Conservation (phyloP, 2,113 vertebrate genomes). For the Grallaria varia region DNA sequence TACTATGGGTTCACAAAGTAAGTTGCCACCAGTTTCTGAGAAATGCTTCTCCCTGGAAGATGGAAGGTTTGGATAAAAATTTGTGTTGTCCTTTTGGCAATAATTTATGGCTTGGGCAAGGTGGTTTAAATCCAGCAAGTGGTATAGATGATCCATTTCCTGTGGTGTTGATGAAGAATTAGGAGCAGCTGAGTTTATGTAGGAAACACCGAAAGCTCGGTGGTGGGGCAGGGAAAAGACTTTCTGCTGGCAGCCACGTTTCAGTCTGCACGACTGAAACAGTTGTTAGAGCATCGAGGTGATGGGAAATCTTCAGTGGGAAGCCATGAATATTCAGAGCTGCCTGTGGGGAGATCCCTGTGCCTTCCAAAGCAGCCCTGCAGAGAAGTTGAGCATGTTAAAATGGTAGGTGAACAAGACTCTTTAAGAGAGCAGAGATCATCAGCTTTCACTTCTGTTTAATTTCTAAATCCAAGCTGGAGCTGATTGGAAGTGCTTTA, state of each 20-base stretch:
- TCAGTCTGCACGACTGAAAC: neutral
- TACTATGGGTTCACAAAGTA: neutral
- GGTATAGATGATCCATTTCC: neutral
- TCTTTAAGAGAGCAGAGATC: neutral
- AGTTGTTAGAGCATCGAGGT: neutral
- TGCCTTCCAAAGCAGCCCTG: neutral
- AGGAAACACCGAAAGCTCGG: neutral
- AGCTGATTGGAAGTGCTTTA: neutral
- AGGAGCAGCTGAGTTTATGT: neutral
- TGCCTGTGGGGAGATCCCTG: rapidly evolving
- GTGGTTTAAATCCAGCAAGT: neutral
- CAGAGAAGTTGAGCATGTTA: neutral
- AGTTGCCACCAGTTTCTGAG: neutral
- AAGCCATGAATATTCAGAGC: neutral
- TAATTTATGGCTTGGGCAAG: neutral
- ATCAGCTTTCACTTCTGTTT: neutral
- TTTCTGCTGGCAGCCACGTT: neutral
- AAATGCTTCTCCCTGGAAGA: neutral
- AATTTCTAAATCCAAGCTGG: neutral
- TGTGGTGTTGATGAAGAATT: neutral
- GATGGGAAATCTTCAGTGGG: neutral
- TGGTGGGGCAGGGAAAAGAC: neutral
- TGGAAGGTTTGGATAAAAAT: neutral
- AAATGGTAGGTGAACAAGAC: neutral
- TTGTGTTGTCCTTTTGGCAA: neutral